phyloP scores from a whole-genome alignment of 2,888 invertebrate genomes.

The Calliopum simillimum region DNA sequence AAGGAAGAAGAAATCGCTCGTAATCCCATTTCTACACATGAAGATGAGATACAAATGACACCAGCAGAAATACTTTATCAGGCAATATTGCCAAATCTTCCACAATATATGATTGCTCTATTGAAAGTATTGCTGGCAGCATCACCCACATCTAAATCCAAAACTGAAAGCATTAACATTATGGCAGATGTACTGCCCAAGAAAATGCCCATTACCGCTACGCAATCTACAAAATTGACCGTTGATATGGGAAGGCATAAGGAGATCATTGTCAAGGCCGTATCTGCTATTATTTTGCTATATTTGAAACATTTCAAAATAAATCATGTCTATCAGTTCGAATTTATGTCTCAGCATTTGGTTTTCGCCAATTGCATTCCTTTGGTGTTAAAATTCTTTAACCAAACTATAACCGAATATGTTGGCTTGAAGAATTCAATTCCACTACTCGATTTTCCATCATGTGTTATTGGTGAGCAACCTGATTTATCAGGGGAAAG shows the following conservation, averaged over 20 bases:
- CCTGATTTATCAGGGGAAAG: slow-evolving; percentile 93
- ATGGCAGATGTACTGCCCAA: slow-evolving; percentile 97
- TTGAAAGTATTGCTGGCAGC: slow-evolving; percentile 97
- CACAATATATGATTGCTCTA: slow-evolving; percentile 97
- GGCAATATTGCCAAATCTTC: slow-evolving; percentile 94
- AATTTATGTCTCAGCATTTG: slow-evolving; percentile 98
- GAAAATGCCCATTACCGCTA: slow-evolving; percentile 96
- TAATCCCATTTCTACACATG: slow-evolving; percentile 89
- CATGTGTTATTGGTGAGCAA: slow-evolving; percentile 95
- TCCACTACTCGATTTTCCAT: slow-evolving; percentile 93
- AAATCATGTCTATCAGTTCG: slow-evolving; percentile 99
- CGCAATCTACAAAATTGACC: slow-evolving; percentile 94
- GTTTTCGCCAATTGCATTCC: slow-evolving; percentile 99
- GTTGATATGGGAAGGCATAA: slow-evolving; percentile 99
- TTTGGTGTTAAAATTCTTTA: slow-evolving; percentile 96
- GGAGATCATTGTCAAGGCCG: slow-evolving; percentile 97
- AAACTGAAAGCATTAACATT: slow-evolving; percentile 97
- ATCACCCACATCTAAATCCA: slow-evolving; percentile 98
- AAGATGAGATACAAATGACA: slow-evolving; percentile 82
- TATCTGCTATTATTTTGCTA: slow-evolving; percentile 88
- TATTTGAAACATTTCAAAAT: slow-evolving; percentile 96
- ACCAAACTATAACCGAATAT: slow-evolving; percentile 96
- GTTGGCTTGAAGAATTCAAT: slow-evolving; percentile 94
- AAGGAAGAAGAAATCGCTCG: slow-evolving; percentile 91
- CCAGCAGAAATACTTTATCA: slow-evolving; percentile 91